Percentiles rank a stretch among this genome's conserved stretches.
These are phyloP conservation scores for Siniperca chuatsi DNA, from an alignment of 2,113 vertebrate species.

Conservation along the genomic window DNA sequence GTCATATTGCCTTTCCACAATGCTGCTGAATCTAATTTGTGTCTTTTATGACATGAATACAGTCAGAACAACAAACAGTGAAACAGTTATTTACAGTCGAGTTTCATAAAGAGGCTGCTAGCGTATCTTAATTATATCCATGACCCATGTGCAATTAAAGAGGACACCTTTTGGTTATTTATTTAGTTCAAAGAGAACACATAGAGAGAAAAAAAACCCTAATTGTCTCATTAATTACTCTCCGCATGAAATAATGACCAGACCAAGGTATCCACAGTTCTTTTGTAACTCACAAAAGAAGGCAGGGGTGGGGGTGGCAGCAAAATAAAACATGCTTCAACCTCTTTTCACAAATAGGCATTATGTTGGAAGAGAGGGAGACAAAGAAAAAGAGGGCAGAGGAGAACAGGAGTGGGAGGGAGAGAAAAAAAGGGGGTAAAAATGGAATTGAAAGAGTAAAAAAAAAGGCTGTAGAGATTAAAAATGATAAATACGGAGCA, in stretches of 20 bases:
- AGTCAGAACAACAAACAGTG: constrained; percentile 17
- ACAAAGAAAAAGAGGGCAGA: constrained; percentile 61
- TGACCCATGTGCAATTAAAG: constrained; percentile 70
- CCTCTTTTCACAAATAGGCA: constrained; percentile 66
- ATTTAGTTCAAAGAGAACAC: constrained; percentile 67
- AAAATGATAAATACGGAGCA: constrained; percentile 41
- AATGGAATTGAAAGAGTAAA: constrained; percentile 17
- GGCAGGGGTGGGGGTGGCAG: constrained; percentile 35
- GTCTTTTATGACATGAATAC: constrained; percentile 28
- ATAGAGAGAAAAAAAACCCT: constrained; percentile 43
- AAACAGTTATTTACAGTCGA: constrained; percentile 38
- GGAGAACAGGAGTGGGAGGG: constrained; percentile 38
- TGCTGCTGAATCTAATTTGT: constrained; percentile 29
- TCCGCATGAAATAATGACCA: constrained; percentile 67
- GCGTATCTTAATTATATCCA: constrained; percentile 65
- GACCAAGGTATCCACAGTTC: constrained; percentile 57
- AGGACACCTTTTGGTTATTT: constrained; percentile 74
- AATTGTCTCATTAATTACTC: constrained; percentile 80
- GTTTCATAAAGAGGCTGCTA: constrained; percentile 38
- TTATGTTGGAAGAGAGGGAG: constrained; percentile 55
- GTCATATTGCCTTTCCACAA: constrained; percentile 18
- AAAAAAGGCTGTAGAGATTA: constrained; percentile 30
- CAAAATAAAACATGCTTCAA: constrained; percentile 58
- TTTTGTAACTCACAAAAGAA: constrained; percentile 69
- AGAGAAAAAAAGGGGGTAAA: not conserved